Percentiles rank a stretch among this genome's conserved stretches.
phyloP scores from a whole-genome alignment of 2,888 invertebrate species.

The Bursaphelenchus okinawaensis region DNA sequence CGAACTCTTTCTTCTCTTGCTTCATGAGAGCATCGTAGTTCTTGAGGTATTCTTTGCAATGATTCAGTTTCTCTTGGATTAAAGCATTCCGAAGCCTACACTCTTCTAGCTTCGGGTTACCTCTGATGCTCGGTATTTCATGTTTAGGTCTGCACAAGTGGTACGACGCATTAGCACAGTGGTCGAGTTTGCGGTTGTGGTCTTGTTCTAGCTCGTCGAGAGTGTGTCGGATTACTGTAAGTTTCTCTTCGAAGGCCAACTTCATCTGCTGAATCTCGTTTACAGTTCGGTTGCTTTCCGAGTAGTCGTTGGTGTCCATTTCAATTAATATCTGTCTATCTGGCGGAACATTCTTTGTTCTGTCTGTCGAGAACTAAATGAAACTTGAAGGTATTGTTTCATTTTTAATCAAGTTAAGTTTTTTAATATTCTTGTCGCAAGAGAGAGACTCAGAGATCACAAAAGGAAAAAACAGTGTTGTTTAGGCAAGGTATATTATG shows the following conservation, averaged over 20 bases:
- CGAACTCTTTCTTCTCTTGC: not conserved
- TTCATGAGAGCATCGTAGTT: not conserved
- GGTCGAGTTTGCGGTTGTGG: slow-evolving; percentile 1
- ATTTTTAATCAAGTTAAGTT: too few species aligned
- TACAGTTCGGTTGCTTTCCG: not conserved
- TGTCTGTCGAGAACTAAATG: too few species aligned
- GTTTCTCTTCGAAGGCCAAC: not conserved
- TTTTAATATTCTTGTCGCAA: too few species aligned
- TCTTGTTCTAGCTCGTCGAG: not conserved
- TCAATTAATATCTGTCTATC: not conserved
- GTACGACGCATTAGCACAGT: not conserved
- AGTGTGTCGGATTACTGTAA: not conserved
- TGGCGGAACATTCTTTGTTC: too few species aligned
- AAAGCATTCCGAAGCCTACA: slow-evolving; percentile 28
- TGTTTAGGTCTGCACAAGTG: not conserved
- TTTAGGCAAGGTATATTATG: too few species aligned
- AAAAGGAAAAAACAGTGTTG: too few species aligned
- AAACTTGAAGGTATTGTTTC: too few species aligned
- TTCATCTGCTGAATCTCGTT: slow-evolving; percentile 5
- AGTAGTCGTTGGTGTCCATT: not conserved
- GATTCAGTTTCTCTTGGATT: slow-evolving; percentile 23
- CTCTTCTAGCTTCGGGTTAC: slow-evolving; percentile 19
- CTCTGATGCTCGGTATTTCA: not conserved
- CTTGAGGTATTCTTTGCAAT: not conserved
- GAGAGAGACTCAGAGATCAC: too few species aligned